A percentile compares a stretch with the other conserved stretches of the same genome.
Conservation (phyloP, 2,113 vertebrate species). For the Ophthalmolycus amberensis region DNA sequence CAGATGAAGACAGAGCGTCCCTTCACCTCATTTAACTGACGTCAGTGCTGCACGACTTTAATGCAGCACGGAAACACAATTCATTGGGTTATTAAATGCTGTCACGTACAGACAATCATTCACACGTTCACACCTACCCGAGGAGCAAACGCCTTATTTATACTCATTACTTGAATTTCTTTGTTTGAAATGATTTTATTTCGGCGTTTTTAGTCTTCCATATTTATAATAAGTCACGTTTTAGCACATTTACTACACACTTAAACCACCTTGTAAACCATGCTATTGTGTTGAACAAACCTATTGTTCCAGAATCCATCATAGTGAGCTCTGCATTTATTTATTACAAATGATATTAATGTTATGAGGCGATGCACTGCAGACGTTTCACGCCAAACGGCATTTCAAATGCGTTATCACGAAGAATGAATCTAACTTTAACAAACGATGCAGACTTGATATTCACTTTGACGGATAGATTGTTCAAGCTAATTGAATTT, state of each 20-base stretch:
- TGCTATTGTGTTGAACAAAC: no score
- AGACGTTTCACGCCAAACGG: not conserved
- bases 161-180: not conserved
- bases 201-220: not conserved
- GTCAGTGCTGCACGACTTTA: no score
- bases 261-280: not conserved
- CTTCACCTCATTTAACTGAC: no score
- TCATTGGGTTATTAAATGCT: not conserved
- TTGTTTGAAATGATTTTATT: not conserved
- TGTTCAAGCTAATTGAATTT: not conserved
- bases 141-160: no score
- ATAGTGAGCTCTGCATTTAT: no score
- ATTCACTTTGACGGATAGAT: not conserved
- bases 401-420: no score
- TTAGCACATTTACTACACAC: not conserved
- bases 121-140: no score
- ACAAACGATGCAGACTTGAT: not conserved
- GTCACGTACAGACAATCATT: no score
- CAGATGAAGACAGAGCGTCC: no score
- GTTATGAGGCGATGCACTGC: not conserved
- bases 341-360: no score
- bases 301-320: not conserved
- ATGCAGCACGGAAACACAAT: not conserved
- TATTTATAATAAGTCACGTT: not conserved
- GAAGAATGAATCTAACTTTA: not conserved